Conservation (phyloP, 2,113 vertebrate species). For the Indicator maculatus region DNA sequence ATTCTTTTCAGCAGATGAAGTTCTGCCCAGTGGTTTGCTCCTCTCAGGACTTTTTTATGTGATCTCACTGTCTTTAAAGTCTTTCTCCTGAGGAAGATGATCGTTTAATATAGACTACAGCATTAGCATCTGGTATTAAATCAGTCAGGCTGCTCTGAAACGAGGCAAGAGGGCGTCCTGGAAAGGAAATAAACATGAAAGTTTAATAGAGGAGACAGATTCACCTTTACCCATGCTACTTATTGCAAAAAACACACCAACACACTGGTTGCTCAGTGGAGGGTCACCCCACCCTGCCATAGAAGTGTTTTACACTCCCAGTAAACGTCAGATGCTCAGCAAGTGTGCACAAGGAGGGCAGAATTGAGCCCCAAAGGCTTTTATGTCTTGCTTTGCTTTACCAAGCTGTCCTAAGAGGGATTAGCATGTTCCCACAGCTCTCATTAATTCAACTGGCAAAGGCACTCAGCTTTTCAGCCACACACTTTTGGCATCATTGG, state of each 20-base stretch:
- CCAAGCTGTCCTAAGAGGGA: neutral
- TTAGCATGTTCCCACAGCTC: neutral
- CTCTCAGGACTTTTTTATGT: constrained; percentile 1
- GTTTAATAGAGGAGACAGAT: neutral
- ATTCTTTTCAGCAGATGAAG: constrained; percentile 33
- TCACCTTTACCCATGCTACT: neutral
- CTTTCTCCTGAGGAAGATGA: constrained; percentile 55
- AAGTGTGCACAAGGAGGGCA: neutral
- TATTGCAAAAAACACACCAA: neutral
- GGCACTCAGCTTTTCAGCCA: neutral
- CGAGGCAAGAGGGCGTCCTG: constrained; percentile 84
- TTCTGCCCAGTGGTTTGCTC: constrained; percentile 36
- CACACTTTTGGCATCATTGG: neutral
- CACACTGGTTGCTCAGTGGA: neutral
- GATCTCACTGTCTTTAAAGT: constrained; percentile 46
- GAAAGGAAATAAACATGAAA: constrained; percentile 39
- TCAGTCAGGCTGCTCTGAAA: constrained; percentile 82
- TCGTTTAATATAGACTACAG: constrained; percentile 84
- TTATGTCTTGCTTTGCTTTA: neutral
- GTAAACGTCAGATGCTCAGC: neutral
- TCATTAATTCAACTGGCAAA: neutral
- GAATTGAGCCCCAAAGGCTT: neutral
- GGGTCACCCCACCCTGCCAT: neutral
- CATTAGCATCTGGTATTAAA: constrained; percentile 80
- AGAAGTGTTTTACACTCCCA: neutral